Percentiles rank a stretch among this genome's conserved stretches.
These are phyloP conservation scores for Brachystomella parvula DNA, from an alignment of 1,140 invertebrate species.

Conservation along the genomic window DNA sequence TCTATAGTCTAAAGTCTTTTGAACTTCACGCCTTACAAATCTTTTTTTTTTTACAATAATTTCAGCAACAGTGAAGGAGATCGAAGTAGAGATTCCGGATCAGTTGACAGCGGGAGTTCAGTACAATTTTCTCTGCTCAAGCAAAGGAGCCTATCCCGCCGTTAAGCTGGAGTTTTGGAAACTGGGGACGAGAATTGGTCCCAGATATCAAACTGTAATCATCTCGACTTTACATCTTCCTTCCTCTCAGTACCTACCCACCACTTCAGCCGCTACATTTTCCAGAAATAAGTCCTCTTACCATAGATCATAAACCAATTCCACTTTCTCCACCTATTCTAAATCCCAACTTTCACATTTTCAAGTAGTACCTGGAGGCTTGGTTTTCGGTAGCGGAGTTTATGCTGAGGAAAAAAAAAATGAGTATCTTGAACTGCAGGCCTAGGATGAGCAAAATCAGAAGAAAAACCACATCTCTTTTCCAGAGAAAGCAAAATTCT, in stretches of 20 bases:
- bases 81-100: slow-evolving; percentile 35
- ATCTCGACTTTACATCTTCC: background rate
- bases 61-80: slow-evolving; percentile 31
- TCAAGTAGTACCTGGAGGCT: background rate
- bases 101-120: slow-evolving; percentile 30
- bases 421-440: no score
- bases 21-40: background rate
- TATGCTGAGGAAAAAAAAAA: no score
- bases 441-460: no score
- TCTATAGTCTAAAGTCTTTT: background rate
- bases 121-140: slow-evolving; percentile 27
- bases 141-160: slow-evolving; percentile 33
- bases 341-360: background rate
- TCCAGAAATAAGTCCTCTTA: no score
- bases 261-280: no score
- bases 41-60: background rate
- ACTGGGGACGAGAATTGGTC: slow-evolving; percentile 28
- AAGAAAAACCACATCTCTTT: no score
- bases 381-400: background rate
- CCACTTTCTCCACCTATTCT: background rate
- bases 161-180: slow-evolving; percentile 37
- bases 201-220: slow-evolving; percentile 37
- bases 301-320: background rate
- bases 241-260: no score
- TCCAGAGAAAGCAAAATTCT: no score